phyloP scores from a whole-genome alignment of 2,113 vertebrate genomes.

The Etia nguti region DNA sequence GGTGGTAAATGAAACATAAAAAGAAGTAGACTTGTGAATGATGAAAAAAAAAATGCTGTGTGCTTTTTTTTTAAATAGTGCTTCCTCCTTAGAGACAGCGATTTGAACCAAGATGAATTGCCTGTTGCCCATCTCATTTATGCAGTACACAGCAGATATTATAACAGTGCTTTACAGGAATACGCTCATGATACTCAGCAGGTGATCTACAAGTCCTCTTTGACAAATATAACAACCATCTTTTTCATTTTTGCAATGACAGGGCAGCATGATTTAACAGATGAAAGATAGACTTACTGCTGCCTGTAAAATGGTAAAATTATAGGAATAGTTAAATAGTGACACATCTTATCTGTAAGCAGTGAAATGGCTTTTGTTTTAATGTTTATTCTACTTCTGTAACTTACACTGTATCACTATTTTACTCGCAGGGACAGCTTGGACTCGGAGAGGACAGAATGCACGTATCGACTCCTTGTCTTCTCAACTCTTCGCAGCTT shows the following conservation, averaged over 20 bases:
- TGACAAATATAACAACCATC: slow-evolving; percentile 39
- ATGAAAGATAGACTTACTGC: background rate
- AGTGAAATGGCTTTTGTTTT: slow-evolving; percentile 7
- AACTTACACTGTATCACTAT: background rate
- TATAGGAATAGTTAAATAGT: background rate
- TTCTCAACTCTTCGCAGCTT: slow-evolving; percentile 17
- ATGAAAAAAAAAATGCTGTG: slow-evolving; percentile 80
- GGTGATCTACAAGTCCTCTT: slow-evolving; percentile 55
- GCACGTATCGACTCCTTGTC: slow-evolving; percentile 7
- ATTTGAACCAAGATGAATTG: slow-evolving; percentile 84
- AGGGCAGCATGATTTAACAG: background rate
- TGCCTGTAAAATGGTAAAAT: background rate
- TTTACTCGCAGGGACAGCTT: slow-evolving; percentile 49
- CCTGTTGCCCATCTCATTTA: slow-evolving; percentile 73
- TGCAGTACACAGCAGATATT: slow-evolving; percentile 4
- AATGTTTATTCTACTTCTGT: slow-evolving; percentile 31
- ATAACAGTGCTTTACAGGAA: slow-evolving; percentile 25
- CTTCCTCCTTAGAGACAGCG: slow-evolving; percentile 86
- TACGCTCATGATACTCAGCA: slow-evolving; percentile 36
- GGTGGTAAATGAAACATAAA: slow-evolving; percentile 76
- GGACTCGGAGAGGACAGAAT: slow-evolving; percentile 34
- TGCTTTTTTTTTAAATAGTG: slow-evolving; percentile 39
- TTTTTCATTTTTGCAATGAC: slow-evolving; percentile 20
- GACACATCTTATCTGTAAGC: background rate
- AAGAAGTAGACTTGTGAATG: slow-evolving; percentile 82